Evolutionary conservation across 1,140 invertebrate genomes (phyloP).

Genomic region (Pseudomyrmex dendroicus): DNA sequence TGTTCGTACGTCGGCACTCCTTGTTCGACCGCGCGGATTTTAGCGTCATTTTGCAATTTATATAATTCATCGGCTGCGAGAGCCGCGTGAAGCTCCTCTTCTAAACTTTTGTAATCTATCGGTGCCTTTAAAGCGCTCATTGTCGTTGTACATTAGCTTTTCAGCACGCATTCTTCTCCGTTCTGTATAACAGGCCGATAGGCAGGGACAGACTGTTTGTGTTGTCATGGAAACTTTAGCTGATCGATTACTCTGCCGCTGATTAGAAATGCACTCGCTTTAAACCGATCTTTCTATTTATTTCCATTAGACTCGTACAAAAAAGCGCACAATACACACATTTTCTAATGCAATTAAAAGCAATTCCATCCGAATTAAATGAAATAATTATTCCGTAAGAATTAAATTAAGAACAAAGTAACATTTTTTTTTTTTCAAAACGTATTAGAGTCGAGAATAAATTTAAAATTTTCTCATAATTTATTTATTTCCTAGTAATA

Average conservation of each 20-base stretch:
- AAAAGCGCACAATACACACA: too few relatives aligned
- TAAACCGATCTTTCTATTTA: constrained; percentile 15
- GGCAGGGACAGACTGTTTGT: constrained; percentile 4
- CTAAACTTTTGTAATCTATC: constrained; percentile 80
- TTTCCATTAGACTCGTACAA: neutral
- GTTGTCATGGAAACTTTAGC: constrained; percentile 40
- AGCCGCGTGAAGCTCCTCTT: constrained; percentile 81
- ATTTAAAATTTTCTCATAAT: neutral
- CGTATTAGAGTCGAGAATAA: neutral
- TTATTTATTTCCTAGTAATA: constrained; percentile 44
- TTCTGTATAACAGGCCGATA: neutral
- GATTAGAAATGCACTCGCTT: constrained; percentile 7
- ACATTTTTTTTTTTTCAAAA: neutral
- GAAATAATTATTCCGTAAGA: neutral
- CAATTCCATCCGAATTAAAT: neutral
- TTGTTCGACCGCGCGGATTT: constrained; percentile 86
- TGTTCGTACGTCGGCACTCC: constrained; percentile 86
- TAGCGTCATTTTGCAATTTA: constrained; percentile 87
- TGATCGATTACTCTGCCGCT: constrained; percentile 8
- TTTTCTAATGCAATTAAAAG: too few relatives aligned
- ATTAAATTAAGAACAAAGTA: neutral
- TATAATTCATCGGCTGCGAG: constrained; percentile 85
- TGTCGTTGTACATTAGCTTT: neutral
- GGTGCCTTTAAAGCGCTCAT: constrained; percentile 71
- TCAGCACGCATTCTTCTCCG: too few relatives aligned